phyloP scores from a whole-genome alignment of 1,140 invertebrate species.

The Physella acuta region DNA sequence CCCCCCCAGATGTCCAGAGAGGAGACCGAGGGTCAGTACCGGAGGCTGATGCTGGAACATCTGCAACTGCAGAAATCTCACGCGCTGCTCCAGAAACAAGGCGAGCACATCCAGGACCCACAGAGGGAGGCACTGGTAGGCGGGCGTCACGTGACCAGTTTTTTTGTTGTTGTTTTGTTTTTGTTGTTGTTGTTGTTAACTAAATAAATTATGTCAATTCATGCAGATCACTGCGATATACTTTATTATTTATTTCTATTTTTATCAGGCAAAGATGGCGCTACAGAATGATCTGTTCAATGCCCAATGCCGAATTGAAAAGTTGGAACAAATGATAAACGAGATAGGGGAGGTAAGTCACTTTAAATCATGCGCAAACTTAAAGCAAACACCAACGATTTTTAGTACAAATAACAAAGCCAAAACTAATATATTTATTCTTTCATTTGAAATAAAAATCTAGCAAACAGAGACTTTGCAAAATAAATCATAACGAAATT shows the following conservation, averaged over 20 bases:
- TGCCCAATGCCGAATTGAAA: conserved; percentile 39
- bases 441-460: no score
- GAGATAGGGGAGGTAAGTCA: conserved; percentile 22
- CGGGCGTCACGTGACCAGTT: background rate
- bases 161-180: no score
- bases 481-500: no score
- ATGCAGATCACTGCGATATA: no score
- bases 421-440: no score
- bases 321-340: conserved; percentile 32
- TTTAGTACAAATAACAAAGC: no score
- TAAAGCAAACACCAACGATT: no score
- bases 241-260: background rate
- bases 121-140: conserved; percentile 43
- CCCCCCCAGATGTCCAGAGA: conserved; percentile 44
- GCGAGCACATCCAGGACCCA: conserved; percentile 37
- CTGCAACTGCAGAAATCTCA: conserved; percentile 47
- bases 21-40: conserved; percentile 49
- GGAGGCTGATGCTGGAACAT: conserved; percentile 52
- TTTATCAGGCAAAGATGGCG: conserved; percentile 6
- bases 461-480: no score
- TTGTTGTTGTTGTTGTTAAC: no score
- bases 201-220: no score
- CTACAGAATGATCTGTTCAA: conserved; percentile 40
- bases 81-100: conserved; percentile 39
- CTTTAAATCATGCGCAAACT: no score